Percentiles rank a stretch among this genome's conserved stretches.
Conservation (phyloP, 2,113 vertebrate genomes). For the Echinops telfairi region DNA sequence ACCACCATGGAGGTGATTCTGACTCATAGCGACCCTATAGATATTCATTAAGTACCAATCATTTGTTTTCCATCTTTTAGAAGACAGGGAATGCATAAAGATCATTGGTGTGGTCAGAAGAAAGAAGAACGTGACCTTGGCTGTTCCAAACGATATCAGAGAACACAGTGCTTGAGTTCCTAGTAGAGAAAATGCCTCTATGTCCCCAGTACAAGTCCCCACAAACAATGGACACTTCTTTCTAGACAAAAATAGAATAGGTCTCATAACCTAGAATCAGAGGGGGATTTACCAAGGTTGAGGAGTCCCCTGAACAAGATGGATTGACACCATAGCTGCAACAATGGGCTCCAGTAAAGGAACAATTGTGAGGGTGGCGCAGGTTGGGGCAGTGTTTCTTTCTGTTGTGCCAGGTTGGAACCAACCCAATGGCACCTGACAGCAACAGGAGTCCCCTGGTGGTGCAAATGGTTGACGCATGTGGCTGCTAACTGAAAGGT, state of each 20-base stretch:
- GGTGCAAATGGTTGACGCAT: not conserved
- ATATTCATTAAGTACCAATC: not conserved
- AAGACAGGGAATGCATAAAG: slow-evolving; percentile 10
- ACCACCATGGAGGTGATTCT: not conserved
- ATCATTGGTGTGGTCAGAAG: not conserved
- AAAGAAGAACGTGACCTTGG: not conserved
- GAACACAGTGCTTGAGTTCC: not conserved
- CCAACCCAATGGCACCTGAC: too few relatives aligned
- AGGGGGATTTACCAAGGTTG: not conserved
- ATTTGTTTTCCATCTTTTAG: slow-evolving; percentile 16
- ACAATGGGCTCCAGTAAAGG: too few relatives aligned
- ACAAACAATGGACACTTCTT: not conserved
- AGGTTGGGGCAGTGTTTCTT: too few relatives aligned
- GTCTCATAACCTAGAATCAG: not conserved
- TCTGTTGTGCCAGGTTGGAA: too few relatives aligned
- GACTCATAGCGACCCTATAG: not conserved
- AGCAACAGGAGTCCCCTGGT: not conserved
- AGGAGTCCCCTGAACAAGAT: not conserved
- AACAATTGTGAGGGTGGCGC: too few relatives aligned
- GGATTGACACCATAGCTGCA: too few relatives aligned
- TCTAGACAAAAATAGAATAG: not conserved
- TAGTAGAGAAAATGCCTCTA: slow-evolving; percentile 16
- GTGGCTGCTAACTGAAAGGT: not conserved
- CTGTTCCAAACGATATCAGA: slow-evolving; percentile 11
- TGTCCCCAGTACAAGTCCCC: not conserved